phyloP scores from a whole-genome alignment of 2,113 vertebrate genomes.

The Bucco capensis region DNA sequence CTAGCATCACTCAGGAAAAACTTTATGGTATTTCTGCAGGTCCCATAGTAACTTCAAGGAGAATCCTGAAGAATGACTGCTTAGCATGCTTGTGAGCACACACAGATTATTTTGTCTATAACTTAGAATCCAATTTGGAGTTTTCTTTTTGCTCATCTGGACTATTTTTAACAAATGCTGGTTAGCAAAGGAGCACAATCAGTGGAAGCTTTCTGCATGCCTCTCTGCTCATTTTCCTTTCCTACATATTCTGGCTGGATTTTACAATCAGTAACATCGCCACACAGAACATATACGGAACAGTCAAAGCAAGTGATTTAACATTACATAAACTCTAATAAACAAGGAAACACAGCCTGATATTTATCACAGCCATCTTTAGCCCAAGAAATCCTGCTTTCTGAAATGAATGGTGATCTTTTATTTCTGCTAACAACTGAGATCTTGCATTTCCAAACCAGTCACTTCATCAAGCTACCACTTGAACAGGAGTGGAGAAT shows the following conservation, averaged over 20 bases:
- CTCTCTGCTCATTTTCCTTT: neutral
- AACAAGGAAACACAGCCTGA: neutral
- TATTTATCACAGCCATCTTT: neutral
- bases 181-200: neutral
- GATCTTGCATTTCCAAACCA: neutral
- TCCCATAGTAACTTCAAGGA: neutral
- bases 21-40: neutral
- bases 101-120: neutral
- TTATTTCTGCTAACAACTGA: neutral
- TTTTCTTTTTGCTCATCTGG: neutral
- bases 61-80: neutral
- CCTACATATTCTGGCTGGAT: neutral
- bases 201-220: neutral
- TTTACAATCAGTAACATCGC: neutral
- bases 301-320: neutral
- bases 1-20: neutral
- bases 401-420: neutral
- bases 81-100: neutral
- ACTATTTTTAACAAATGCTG: neutral
- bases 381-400: neutral
- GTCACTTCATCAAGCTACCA: rapidly evolving
- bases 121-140: neutral
- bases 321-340: neutral
- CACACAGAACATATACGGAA: neutral
- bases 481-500: neutral